These are phyloP conservation scores for Sarcophilus harrisii DNA, from an alignment of 2,797 vertebrate genomes.

Conservation along the genomic window DNA sequence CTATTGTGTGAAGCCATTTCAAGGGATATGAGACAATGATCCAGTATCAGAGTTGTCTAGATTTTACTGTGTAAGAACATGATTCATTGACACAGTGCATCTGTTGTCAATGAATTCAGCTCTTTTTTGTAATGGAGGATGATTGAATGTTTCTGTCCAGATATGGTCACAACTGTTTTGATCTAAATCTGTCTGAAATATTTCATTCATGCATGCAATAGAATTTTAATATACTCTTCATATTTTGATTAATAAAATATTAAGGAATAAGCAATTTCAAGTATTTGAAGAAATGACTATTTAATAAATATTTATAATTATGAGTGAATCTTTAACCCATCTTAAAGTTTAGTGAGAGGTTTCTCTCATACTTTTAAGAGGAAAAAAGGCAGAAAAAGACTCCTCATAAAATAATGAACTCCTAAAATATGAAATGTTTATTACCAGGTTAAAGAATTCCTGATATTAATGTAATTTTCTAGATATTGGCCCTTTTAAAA, in stretches of 20 bases:
- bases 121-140: background rate
- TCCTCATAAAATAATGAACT: constrained; percentile 27
- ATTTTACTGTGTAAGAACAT: constrained; percentile 15
- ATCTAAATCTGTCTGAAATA: constrained; percentile 25
- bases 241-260: constrained; percentile 60
- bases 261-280: constrained; percentile 44
- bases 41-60: background rate
- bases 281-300: constrained; percentile 33
- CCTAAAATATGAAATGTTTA: constrained; percentile 40
- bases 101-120: background rate
- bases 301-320: constrained; percentile 52
- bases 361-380: constrained; percentile 20
- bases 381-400: constrained; percentile 16
- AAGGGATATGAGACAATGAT: background rate
- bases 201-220: background rate
- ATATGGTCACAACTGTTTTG: background rate
- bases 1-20: background rate
- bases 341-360: constrained; percentile 22
- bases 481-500: constrained; percentile 38
- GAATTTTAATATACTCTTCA: constrained; percentile 31
- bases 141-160: accelerated
- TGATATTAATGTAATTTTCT: constrained; percentile 26
- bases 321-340: constrained; percentile 44
- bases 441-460: constrained; percentile 33
- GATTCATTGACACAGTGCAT: constrained; percentile 6